phyloP scores from a whole-genome alignment of 2,888 invertebrate genomes.

The Acanthoscelides obtectus region DNA sequence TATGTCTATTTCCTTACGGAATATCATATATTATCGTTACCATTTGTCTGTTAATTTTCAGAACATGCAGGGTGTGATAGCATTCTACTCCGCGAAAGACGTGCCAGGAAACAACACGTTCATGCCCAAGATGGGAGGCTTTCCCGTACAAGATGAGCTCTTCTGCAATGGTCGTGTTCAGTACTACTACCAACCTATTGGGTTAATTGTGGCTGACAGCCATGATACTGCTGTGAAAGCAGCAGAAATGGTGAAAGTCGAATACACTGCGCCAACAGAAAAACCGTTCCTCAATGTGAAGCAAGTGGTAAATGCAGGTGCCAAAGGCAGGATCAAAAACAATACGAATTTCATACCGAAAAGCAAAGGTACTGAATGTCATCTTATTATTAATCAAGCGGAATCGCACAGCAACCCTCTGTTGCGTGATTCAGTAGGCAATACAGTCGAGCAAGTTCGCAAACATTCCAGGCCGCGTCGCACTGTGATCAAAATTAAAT shows the following conservation, averaged over 20 bases:
- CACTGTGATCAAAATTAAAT: too few species aligned
- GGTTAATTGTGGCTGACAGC: conserved; percentile 64
- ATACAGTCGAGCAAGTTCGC: too few species aligned
- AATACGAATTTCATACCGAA: conserved; percentile 41
- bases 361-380: conserved; percentile 40
- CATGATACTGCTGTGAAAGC: conserved; percentile 57
- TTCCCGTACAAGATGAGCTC: conserved; percentile 47
- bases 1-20: too few species aligned
- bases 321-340: conserved; percentile 45
- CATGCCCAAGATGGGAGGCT: conserved; percentile 35
- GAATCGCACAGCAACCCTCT: too few species aligned
- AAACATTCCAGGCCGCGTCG: too few species aligned
- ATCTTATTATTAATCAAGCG: too few species aligned
- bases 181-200: conserved; percentile 71
- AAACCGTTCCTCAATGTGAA: conserved; percentile 48
- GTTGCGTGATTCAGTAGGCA: too few species aligned
- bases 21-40: too few species aligned
- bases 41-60: conserved; percentile 34
- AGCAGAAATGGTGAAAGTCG: conserved; percentile 54
- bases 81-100: conserved; percentile 61
- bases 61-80: conserved; percentile 62
- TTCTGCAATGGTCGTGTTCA: conserved; percentile 52
- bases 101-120: conserved; percentile 67
- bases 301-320: conserved; percentile 51
- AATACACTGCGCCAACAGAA: conserved; percentile 49